Evolutionary conservation across 1,140 invertebrate species (phyloP), one percentile per base, ranked within the genome.

Genomic region (Sitobion miscanthi): DNA sequence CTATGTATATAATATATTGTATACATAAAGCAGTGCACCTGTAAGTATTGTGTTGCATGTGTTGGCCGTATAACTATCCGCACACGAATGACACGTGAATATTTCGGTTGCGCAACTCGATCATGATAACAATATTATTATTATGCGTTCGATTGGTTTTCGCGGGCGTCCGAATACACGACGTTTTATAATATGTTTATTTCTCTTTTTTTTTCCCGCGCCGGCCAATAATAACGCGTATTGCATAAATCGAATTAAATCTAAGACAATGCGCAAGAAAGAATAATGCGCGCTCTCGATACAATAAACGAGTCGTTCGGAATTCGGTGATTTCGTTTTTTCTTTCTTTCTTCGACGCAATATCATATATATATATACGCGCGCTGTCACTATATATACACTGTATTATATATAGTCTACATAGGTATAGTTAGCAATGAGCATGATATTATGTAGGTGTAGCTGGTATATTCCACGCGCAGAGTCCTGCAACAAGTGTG

Each of bases 71-170:
- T 35, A 54, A 62, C 49, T 52, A 54, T 35, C 52, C 52, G 62
- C n/a, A 52, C 49, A 52, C 45, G 88, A 90, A 90, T 90, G 88
- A 87, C 89, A 90, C 89, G 89, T 54, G 54, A 90, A 90, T 52
- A 52, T 90, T 62, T 38, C 52, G 35, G 38, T 91, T 42, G 49
- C 62, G 90, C 25, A 91, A 91, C 52, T 9, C 49, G 14, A 90
- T 90, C 89, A 38, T 45, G n/a, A 77, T 77, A 77, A 77, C 6
- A n/a, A 77, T n/a, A 69, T 14, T 77, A 6, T 5, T 77, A 6
- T 5, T 77, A 14, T n/a, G 57, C 23, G 6, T 42, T 21, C 90
- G 57, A 82, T 92, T 49, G 9, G 23, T 52, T 83, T 92, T 92
- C 90, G 69, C 90, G 69, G 90, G 89, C 42, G 54, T 69, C 57